phyloP scores from a whole-genome alignment of 2,113 vertebrate species.

The Holacanthus passer region DNA sequence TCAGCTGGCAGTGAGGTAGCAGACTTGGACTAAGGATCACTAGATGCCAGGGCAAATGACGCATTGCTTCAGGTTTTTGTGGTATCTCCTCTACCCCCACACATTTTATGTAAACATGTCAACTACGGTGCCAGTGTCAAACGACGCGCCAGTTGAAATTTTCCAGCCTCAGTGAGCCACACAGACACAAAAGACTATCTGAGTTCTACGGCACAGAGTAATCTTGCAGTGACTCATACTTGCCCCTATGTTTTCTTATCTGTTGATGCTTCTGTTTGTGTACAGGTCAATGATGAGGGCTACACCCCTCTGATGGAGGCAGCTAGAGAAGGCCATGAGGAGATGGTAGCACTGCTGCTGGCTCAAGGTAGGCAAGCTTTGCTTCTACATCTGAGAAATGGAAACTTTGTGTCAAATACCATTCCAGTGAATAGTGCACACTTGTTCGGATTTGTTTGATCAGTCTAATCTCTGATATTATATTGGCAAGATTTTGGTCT shows the following conservation, averaged over 20 bases:
- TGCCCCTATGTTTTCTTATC: not conserved
- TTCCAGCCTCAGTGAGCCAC: not conserved
- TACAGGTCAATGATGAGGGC: slow-evolving; percentile 95
- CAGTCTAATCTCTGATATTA: not conserved
- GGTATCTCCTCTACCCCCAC: not conserved
- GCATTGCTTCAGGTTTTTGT: not conserved
- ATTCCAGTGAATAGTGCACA: not conserved
- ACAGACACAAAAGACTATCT: not conserved
- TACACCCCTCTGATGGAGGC: slow-evolving; percentile 99
- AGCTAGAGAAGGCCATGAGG: slow-evolving; percentile 97
- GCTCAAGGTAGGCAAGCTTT: slow-evolving; percentile 90
- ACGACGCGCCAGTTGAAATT: not conserved
- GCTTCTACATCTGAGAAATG: not conserved
- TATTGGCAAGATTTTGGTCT: not conserved
- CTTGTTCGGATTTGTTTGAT: not conserved
- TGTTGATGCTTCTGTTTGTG: slow-evolving; percentile 34
- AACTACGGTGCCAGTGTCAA: not conserved
- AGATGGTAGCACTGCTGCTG: slow-evolving; percentile 98
- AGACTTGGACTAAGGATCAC: not conserved
- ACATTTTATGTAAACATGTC: not conserved
- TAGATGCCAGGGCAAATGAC: not conserved
- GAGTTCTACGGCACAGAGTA: not conserved
- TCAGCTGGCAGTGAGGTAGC: not conserved
- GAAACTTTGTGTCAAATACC: not conserved
- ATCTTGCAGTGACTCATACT: slow-evolving; percentile 24